These are phyloP conservation scores for Athripsodes cinereus DNA, from an alignment of 2,888 invertebrate genomes.

Conservation along the genomic window DNA sequence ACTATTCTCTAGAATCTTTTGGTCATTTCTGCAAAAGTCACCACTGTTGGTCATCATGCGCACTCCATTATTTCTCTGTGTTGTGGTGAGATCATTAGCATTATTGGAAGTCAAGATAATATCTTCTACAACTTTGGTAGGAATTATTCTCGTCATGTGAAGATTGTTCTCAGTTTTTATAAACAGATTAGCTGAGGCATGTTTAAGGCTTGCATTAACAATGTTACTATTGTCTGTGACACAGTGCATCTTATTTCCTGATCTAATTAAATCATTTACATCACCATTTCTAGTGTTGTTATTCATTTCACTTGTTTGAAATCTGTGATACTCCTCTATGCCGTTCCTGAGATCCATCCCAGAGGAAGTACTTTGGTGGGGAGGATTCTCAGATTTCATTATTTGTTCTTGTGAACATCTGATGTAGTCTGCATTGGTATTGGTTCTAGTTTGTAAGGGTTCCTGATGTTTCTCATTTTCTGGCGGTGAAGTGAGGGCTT, in stretches of 20 bases:
- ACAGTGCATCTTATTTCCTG: constrained; percentile 12
- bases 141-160: constrained; percentile 18
- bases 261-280: constrained; percentile 17
- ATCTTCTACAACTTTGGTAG: constrained; percentile 21
- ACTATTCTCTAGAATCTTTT: constrained; percentile 10
- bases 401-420: constrained; percentile 22
- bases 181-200: constrained; percentile 18
- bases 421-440: constrained; percentile 26
- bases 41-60: constrained; percentile 10
- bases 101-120: constrained; percentile 21
- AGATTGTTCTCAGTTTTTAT: constrained; percentile 18
- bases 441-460: background rate
- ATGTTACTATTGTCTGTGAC: constrained; percentile 13
- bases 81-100: constrained; percentile 22
- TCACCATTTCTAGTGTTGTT: constrained; percentile 24
- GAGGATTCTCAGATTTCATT: constrained; percentile 14
- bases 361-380: constrained; percentile 14
- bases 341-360: constrained; percentile 26
- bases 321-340: constrained; percentile 22
- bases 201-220: constrained; percentile 21
- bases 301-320: constrained; percentile 20
- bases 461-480: constrained; percentile 29
- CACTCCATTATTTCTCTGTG: constrained; percentile 22
- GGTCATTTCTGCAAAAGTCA: constrained; percentile 17
- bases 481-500: constrained; percentile 38